These are phyloP conservation scores for Stenopsyche tienmushanensis DNA, from an alignment of 1,140 invertebrate species.

Conservation along the genomic window DNA sequence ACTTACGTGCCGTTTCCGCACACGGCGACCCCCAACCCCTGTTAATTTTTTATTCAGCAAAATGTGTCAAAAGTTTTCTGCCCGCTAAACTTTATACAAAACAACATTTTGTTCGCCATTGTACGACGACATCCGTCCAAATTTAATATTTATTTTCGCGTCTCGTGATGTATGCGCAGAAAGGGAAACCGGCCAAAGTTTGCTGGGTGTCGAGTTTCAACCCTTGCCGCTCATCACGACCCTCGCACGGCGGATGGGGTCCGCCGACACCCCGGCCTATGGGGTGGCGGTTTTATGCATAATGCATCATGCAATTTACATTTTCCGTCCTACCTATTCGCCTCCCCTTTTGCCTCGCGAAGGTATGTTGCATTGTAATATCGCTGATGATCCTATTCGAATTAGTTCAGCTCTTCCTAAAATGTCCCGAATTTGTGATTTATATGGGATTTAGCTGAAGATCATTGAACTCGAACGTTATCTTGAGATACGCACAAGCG, in stretches of 20 bases:
- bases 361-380: conserved; percentile 22
- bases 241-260: conserved; percentile 1
- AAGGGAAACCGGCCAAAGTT: conserved; percentile 17
- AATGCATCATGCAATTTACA: conserved; percentile 42
- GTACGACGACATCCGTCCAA: conserved; percentile 32
- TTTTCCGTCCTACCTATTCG: conserved; percentile 24
- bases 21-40: too few species aligned
- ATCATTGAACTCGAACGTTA: too few species aligned
- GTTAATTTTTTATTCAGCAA: background rate
- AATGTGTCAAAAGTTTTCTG: too few species aligned
- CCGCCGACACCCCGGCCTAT: background rate
- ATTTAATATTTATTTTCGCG: conserved; percentile 36
- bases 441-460: too few species aligned
- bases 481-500: too few species aligned
- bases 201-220: conserved; percentile 13
- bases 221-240: conserved; percentile 10
- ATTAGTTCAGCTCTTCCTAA: conserved; percentile 29
- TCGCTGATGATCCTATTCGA: conserved; percentile 35
- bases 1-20: too few species aligned
- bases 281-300: conserved; percentile 40
- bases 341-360: conserved; percentile 11
- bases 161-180: conserved; percentile 18
- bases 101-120: conserved; percentile 29
- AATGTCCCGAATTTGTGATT: too few species aligned
- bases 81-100: background rate